Evolutionary conservation across 2,888 invertebrate species (phyloP).

Genomic region (Drosophila stalkeri): DNA sequence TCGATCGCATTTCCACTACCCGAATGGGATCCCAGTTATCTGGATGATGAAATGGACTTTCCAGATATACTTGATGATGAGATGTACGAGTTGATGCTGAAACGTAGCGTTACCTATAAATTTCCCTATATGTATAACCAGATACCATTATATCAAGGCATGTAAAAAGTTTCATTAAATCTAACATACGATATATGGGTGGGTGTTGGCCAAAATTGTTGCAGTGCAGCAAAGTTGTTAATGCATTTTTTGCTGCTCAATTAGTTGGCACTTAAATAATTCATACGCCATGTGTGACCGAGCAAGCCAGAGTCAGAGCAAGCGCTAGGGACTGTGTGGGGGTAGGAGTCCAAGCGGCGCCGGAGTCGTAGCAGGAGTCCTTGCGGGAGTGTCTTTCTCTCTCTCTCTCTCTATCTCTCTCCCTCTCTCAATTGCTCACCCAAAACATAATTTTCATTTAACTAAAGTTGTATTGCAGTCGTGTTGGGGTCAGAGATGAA

Average conservation of each 20-base stretch:
- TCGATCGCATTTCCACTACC: constrained; percentile 16
- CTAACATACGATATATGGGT: constrained; percentile 24
- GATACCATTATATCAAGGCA: constrained; percentile 2
- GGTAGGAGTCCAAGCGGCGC: no score
- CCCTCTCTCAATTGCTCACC: background rate
- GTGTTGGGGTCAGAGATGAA: constrained; percentile 31
- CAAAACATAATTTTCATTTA: constrained; percentile 56
- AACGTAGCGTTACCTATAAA: constrained; percentile 5
- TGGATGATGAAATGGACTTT: constrained; percentile 34
- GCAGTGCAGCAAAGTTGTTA: constrained; percentile 44
- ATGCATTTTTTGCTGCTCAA: constrained; percentile 65
- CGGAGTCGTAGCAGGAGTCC: background rate
- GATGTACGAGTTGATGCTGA: constrained; percentile 26
- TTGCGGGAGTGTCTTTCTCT: background rate
- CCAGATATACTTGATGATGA: constrained; percentile 35
- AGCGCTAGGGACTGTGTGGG: background rate
- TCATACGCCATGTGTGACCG: constrained; percentile 67
- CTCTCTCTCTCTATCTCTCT: background rate
- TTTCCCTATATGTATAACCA: background rate
- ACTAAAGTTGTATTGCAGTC: constrained; percentile 55
- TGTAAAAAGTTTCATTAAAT: constrained; percentile 57
- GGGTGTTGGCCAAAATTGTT: constrained; percentile 35
- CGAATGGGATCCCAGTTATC: constrained; percentile 14
- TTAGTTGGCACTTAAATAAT: constrained; percentile 68
- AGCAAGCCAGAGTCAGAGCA: constrained; percentile 7